phyloP scores from a whole-genome alignment of 2,888 invertebrate species.

The Tenthredo livida region DNA sequence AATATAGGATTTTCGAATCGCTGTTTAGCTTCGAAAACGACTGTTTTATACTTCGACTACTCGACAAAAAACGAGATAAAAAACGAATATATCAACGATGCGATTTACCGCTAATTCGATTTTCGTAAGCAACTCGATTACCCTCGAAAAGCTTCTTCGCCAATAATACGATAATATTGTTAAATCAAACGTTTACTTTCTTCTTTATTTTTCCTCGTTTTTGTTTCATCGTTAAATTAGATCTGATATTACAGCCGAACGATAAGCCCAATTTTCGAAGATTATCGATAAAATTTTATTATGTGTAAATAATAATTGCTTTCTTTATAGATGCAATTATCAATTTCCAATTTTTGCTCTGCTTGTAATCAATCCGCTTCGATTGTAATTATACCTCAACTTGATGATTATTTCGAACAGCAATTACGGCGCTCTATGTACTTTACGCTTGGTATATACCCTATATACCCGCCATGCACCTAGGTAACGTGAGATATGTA shows the following conservation, averaged over 20 bases:
- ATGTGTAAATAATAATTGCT: background rate
- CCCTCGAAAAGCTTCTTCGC: background rate
- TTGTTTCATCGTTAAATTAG: background rate
- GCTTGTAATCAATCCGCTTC: background rate
- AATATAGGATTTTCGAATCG: background rate
- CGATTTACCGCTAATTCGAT: conserved; percentile 16
- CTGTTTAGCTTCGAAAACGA: background rate
- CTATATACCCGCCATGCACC: too few relatives aligned
- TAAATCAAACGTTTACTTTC: background rate
- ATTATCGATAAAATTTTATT: background rate
- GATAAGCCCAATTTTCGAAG: background rate
- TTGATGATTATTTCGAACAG: background rate
- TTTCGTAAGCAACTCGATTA: conserved; percentile 28
- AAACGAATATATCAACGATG: background rate
- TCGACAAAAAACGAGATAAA: background rate
- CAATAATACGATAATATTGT: background rate
- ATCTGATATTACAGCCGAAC: background rate
- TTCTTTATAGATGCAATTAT: background rate
- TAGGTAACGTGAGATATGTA: background rate
- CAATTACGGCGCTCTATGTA: background rate
- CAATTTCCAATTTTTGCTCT: background rate
- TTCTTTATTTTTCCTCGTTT: background rate
- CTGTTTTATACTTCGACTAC: background rate
- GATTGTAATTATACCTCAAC: background rate
- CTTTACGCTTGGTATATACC: background rate